phyloP scores from a whole-genome alignment of 2,888 invertebrate species.

The Rhogogaster chlorosoma region DNA sequence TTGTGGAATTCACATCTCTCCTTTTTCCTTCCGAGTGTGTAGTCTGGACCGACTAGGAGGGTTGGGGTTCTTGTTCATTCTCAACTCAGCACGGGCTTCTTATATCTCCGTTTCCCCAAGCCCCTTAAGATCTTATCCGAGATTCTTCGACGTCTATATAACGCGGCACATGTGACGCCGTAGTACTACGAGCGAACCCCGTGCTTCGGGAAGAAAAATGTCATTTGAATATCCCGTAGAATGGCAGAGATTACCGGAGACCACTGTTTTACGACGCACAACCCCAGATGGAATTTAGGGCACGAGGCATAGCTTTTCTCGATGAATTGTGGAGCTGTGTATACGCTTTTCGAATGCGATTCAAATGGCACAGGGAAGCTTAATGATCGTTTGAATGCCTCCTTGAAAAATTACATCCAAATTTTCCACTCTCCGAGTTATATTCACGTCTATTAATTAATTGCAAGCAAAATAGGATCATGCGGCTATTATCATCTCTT shows the following conservation, averaged over 20 bases:
- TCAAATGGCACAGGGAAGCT: not conserved
- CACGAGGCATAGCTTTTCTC: not conserved
- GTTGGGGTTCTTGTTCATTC: not conserved
- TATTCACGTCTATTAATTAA: not conserved
- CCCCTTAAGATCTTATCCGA: constrained; percentile 8
- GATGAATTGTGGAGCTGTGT: constrained; percentile 17
- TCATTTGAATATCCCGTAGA: constrained; percentile 39
- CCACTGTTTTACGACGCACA: constrained; percentile 31
- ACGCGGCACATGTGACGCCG: not conserved
- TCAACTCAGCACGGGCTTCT: not conserved
- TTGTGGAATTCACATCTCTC: not conserved
- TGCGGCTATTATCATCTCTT: not conserved
- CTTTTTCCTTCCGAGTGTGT: not conserved
- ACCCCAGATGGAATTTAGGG: not conserved
- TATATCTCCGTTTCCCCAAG: not conserved
- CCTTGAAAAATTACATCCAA: not conserved
- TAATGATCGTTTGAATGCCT: constrained; percentile 15
- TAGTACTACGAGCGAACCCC: not conserved
- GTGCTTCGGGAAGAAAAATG: not conserved
- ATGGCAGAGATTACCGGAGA: constrained; percentile 30
- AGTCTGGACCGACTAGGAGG: not conserved
- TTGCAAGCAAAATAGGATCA: not conserved
- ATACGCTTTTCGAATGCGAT: not conserved
- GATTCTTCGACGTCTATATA: constrained; percentile 16
- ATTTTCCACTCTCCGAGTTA: not conserved